Base-by-base conservation (phyloP, 2,113 vertebrate species). In the Poeciliopsis retropinna region DNA sequence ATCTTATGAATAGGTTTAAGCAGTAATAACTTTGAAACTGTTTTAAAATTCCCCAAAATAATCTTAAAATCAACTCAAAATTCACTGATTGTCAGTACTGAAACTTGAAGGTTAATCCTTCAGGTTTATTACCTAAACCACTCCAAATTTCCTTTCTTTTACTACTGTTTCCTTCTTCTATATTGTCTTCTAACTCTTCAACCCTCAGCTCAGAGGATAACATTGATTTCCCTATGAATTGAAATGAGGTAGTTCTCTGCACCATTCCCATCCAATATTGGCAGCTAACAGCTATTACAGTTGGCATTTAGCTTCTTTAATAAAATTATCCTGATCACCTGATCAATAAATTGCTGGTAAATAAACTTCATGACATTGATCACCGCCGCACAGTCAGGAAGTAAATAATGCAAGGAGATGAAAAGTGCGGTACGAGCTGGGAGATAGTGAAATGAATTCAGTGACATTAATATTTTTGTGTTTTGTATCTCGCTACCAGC, bases 241-340 rank as follows among this genome's bases (percentile, higher is more conserved):
- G 64, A 87, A 84, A 66, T 25, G 37, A 70, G 65, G 41, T 37
- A 67, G 67, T 19, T 70, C 2, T 37, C 32, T 19, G 70, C 30
- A 57, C 77, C 60, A 80, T 78, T 78, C n/a, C 61, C 28, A 39
- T 66, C 72, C 70, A 67, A 78, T 80, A 80, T 69, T 63, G 68
- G 68, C 81, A 78, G 37, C 66, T 75, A 83, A 72, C 34, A 70
- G 64, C 79, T 60, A 85, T 86, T 82, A 77, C 62, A 10, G 47
- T 66, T 78, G 83, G 57, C 80, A 84, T 87, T 82, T 88, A 81
- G 69, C 75, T 80, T 60, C 72, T 80, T 82, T 88, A 87, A 89
- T 90, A 69, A 74, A 78, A 88, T 88, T 51, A 84, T 76, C 68
- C 57, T 60, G 68, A 88, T 84, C 71, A 71, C 54, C 74, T 83